Evolutionary conservation across 2,797 vertebrate genomes (phyloP).

Genomic region (Lepus oiostolus): DNA sequence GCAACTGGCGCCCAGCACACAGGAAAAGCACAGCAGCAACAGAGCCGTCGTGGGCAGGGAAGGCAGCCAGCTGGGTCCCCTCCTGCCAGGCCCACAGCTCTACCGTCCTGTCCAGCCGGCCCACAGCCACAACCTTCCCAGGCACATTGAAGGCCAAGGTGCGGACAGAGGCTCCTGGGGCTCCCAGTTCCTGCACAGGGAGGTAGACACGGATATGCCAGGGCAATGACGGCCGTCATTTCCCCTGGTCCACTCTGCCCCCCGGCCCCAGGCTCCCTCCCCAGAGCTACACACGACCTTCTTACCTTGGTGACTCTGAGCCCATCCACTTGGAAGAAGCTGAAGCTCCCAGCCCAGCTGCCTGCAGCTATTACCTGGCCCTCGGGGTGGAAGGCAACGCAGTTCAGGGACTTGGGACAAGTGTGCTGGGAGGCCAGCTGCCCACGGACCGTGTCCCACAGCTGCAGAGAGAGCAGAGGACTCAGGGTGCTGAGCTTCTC

Average conservation of each 20-base stretch:
- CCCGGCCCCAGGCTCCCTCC: slow-evolving; percentile 71
- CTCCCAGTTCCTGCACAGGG: slow-evolving; percentile 87
- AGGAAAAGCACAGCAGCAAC: slow-evolving; percentile 89
- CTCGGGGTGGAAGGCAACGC: slow-evolving; percentile 91
- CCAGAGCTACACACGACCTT: slow-evolving; percentile 66
- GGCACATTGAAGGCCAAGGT: slow-evolving; percentile 90
- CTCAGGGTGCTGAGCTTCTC: not conserved
- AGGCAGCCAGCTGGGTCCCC: slow-evolving; percentile 89
- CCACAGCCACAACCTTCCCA: slow-evolving; percentile 90
- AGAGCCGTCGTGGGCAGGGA: slow-evolving; percentile 91
- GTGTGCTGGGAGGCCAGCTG: slow-evolving; percentile 71
- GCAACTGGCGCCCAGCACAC: slow-evolving; percentile 86
- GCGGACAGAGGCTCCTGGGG: slow-evolving; percentile 89
- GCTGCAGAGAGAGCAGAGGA: slow-evolving; percentile 60
- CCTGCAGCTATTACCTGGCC: slow-evolving; percentile 90
- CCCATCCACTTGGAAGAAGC: slow-evolving; percentile 90
- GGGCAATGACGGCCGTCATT: not conserved
- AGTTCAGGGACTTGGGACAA: slow-evolving; percentile 91
- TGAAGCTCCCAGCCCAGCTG: slow-evolving; percentile 91
- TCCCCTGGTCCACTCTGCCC: not conserved
- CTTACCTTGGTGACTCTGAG: slow-evolving; percentile 82
- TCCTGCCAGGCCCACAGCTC: slow-evolving; percentile 92
- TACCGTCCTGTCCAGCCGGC: slow-evolving; percentile 91
- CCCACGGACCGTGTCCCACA: slow-evolving; percentile 82
- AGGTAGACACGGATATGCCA: not conserved